A percentile compares a stretch with the other conserved stretches of the same genome.
Evolutionary conservation across 2,888 invertebrate genomes (phyloP).

Genomic region (Pelosia muscerda): DNA sequence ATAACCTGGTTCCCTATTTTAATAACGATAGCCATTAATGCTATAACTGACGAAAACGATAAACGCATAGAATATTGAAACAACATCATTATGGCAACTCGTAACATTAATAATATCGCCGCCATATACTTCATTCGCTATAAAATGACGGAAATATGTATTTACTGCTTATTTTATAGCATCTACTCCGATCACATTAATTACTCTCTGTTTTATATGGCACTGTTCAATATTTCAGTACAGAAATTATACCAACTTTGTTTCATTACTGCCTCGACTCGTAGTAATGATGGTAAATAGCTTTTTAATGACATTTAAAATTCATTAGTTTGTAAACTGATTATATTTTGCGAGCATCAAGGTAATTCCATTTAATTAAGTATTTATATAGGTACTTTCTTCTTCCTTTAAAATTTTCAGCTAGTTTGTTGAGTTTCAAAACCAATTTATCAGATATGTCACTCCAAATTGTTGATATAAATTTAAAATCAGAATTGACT

Average conservation of each 20-base stretch:
- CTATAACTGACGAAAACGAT: conserved; percentile 53
- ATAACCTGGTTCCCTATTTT: conserved; percentile 37
- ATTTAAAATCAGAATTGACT: conserved; percentile 57
- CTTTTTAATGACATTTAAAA: conserved; percentile 24
- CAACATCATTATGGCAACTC: conserved; percentile 61
- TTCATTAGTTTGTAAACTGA: conserved; percentile 39
- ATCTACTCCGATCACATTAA: conserved; percentile 66
- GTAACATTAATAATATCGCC: conserved; percentile 62
- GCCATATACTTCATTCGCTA: conserved; percentile 59
- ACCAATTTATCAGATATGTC: conserved; percentile 18
- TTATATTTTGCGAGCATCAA: conserved; percentile 23
- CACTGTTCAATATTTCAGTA: conserved; percentile 63
- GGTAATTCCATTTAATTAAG: conserved; percentile 11
- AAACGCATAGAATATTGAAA: conserved; percentile 63
- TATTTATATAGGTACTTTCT: conserved; percentile 17
- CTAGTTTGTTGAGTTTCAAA: conserved; percentile 20
- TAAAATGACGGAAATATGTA: conserved; percentile 72
- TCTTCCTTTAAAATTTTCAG: not conserved
- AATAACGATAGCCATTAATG: conserved; percentile 36
- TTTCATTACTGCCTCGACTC: conserved; percentile 38
- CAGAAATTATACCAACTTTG: conserved; percentile 52
- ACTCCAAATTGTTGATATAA: conserved; percentile 38
- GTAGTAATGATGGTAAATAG: conserved; percentile 18
- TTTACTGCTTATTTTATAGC: conserved; percentile 72
- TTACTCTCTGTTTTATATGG: conserved; percentile 64